A percentile compares a stretch with the other conserved stretches of the same genome.
Conservation (phyloP, 1,140 invertebrate genomes). For the Apis laboriosa region DNA sequence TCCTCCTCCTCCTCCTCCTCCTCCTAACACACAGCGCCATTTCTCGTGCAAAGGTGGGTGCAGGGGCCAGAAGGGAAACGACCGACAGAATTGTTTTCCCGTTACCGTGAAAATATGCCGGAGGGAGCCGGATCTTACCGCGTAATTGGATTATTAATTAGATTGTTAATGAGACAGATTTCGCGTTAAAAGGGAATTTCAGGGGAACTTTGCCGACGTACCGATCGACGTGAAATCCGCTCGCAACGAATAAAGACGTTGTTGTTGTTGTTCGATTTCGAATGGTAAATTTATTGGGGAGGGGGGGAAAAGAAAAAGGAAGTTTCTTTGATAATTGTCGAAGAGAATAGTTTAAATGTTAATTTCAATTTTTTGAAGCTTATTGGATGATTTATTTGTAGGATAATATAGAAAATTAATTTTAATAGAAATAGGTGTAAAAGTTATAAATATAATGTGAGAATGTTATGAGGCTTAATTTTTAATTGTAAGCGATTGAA, state of each 20-base stretch:
- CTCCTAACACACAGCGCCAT: constrained; percentile 34
- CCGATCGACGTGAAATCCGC: constrained; percentile 36
- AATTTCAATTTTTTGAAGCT: too few species aligned
- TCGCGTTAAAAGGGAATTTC: constrained; percentile 65
- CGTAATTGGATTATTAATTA: constrained; percentile 82
- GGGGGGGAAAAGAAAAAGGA: too few species aligned
- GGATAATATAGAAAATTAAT: too few species aligned
- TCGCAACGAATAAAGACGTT: not conserved
- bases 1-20: not conserved
- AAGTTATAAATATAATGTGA: too few species aligned
- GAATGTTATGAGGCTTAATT: too few species aligned
- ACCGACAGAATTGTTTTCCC: constrained; percentile 78
- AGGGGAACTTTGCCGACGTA: constrained; percentile 22
- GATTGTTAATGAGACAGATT: constrained; percentile 81
- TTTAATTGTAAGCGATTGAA: too few species aligned
- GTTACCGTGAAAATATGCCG: constrained; percentile 77
- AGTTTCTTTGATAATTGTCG: too few species aligned
- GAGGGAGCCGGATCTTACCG: constrained; percentile 70
- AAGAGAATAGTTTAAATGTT: too few species aligned
- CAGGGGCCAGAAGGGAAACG: constrained; percentile 61
- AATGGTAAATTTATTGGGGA: too few species aligned
- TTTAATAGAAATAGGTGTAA: too few species aligned
- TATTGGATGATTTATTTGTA: too few species aligned
- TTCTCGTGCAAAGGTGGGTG: constrained; percentile 56
- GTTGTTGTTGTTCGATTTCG: not conserved